Evolutionary conservation across 1,140 invertebrate genomes (phyloP), one percentile per base, ranked within the genome.

Genomic region (Bombus terrestris): DNA sequence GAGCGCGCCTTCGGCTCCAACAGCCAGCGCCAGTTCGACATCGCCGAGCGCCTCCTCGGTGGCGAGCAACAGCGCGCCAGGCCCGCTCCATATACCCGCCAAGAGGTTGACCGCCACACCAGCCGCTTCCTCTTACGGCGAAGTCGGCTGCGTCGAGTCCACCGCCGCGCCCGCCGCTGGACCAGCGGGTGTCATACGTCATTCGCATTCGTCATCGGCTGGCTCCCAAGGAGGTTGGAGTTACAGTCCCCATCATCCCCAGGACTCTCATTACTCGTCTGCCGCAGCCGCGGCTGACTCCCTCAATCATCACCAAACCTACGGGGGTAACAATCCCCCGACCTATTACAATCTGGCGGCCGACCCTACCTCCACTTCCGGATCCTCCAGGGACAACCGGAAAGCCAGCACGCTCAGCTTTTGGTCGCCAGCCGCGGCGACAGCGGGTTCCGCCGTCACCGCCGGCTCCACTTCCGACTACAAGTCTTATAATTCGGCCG

Each of bases 81-180:
- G 97, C 25, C 97, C 98, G 9, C 95, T 98, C 2, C 98, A 98
- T 95, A 98, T 98, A 95, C 98, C 98, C 39, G 97, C 97, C 88
- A 98, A 98, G 93, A 95, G 98, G 87, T 94, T 97, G 85, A 95
- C 96, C 22, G 95, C 96, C 39, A 94, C 94, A 0, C 94, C 94
- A 12, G 92, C 88, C 13, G 90, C 79, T 28, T 94, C 92, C 88
- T 94, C 95, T 47, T 97, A 97, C 94, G 96, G 95, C 41, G 96
- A 96, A 78, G 96, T 96, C 77, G 93, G 95, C 86, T 96, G 96
- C 90, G 96, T 96, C 71, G 97, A 97, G 90, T 95, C 96, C 22
- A 82, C 92, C 5, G 90, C 88, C 13, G 80, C 90, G 2, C 82
- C 93, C 22, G 92, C 91, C 37, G 90, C 93, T 57, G 89, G 86